These are phyloP conservation scores for Eustalomyia histrio DNA, from an alignment of 2,888 invertebrate species.

Conservation along the genomic window DNA sequence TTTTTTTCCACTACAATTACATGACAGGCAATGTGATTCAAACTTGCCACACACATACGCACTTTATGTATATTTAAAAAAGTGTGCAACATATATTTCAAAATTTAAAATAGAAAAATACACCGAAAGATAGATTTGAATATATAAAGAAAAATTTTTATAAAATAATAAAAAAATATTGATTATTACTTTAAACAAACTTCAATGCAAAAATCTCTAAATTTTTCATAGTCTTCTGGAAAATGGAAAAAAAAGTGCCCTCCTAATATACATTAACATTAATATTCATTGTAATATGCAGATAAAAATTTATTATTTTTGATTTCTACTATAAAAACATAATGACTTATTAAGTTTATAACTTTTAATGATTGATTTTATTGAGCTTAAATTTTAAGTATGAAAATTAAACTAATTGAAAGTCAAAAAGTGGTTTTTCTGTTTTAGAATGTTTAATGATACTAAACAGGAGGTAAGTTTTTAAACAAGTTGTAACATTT, in stretches of 20 bases:
- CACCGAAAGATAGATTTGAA: too few species aligned
- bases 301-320: neutral
- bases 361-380: constrained; percentile 4
- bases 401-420: neutral
- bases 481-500: neutral
- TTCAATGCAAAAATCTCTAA: too few species aligned
- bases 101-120: too few species aligned
- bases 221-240: too few species aligned
- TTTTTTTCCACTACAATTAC: constrained; percentile 40
- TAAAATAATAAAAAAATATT: too few species aligned
- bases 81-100: too few species aligned
- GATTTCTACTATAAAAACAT: neutral
- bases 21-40: constrained; percentile 40
- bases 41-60: neutral
- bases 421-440: neutral
- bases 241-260: too few species aligned
- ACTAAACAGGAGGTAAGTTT: neutral
- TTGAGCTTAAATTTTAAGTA: neutral
- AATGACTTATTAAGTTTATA: neutral
- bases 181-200: too few species aligned
- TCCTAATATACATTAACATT: too few species aligned
- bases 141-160: too few species aligned
- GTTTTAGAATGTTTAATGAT: too few species aligned
- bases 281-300: too few species aligned
- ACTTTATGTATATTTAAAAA: neutral